Base-by-base conservation (phyloP, 2,113 vertebrate genomes). In the Nycticorax nycticorax region DNA sequence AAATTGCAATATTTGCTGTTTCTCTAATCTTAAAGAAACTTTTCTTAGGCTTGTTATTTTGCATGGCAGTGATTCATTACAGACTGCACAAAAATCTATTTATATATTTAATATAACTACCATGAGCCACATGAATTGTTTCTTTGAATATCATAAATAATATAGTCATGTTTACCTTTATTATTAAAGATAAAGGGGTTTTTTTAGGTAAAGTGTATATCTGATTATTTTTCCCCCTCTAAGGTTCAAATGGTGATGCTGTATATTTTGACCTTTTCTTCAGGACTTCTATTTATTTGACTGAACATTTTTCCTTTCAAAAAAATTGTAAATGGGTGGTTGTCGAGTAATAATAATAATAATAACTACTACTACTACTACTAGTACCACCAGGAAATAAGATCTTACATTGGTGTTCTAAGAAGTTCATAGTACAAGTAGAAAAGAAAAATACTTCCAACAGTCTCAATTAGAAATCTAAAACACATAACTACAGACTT, bases 401-500 rank as follows among this genome's bases (percentile, higher is more conserved):
- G 6, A 35, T 60, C 56, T 66, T 75, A 26, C 7, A 32, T 26
- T 57, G 14, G 3, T 14, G 3, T 80, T 79, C 27, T 71, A 50
- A 35, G 14, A 69, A 30, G 4, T 26, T 41, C 33, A 41, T 53
- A 30, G 16, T 48, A 60, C 20, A 50, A 73, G 2, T 8, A 63
- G 53, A 50, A 91, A 81, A 72, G 19, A 37, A 32, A 77, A 88
- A 43, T 48, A 35, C 4, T 68, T 89, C n/a, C 3, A 69, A 13
- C 2, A 39, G 5, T 45, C 24, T 22, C 2, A 1, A 26, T 32
- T 59, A 73, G 37, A 78, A 82, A 59, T 50, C 30, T 64, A 55
- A 64, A 9, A 39, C 27, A 32, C 3, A 12, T 43, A 64, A 43
- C 6, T 43, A 8, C 2, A 55, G 12, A 19, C 0, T 2, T 77